Conservation (phyloP, 1,140 invertebrate species). For the Lasaia peninsularis region DNA sequence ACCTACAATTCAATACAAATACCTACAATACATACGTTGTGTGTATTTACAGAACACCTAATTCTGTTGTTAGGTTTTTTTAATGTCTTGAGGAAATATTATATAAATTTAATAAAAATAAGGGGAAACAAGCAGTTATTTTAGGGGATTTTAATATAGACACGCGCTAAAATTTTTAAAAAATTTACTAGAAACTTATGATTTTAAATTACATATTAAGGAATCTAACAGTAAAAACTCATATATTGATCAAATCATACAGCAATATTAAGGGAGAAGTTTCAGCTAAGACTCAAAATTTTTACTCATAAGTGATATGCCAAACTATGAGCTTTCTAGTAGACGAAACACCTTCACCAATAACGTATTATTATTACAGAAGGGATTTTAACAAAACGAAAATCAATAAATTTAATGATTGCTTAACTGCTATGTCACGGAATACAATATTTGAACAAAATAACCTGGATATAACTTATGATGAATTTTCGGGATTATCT, state of each 20-base stretch:
- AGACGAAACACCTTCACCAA: background rate
- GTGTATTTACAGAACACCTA: conserved; percentile 25
- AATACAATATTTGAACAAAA: conserved; percentile 14
- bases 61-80: conserved; percentile 17
- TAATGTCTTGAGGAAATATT: conserved; percentile 14
- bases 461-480: conserved; percentile 22
- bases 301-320: conserved; percentile 20
- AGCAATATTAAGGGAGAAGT: conserved; percentile 19
- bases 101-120: conserved; percentile 16
- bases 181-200: conserved; percentile 12
- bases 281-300: background rate
- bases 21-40: conserved; percentile 20
- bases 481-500: conserved; percentile 22
- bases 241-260: conserved; percentile 28
- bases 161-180: conserved; percentile 4
- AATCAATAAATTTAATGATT: conserved; percentile 19
- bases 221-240: conserved; percentile 17
- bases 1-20: too few species aligned
- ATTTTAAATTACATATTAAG: conserved; percentile 23
- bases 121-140: conserved; percentile 14
- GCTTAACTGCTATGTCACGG: conserved; percentile 15
- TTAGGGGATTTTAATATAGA: conserved; percentile 25
- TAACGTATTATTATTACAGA: background rate
- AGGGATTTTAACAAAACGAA: conserved; percentile 22
- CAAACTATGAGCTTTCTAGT: conserved; percentile 12